Percentiles rank a stretch among this genome's conserved stretches.
phyloP scores from a whole-genome alignment of 2,113 vertebrate species.

The Limanda limanda region DNA sequence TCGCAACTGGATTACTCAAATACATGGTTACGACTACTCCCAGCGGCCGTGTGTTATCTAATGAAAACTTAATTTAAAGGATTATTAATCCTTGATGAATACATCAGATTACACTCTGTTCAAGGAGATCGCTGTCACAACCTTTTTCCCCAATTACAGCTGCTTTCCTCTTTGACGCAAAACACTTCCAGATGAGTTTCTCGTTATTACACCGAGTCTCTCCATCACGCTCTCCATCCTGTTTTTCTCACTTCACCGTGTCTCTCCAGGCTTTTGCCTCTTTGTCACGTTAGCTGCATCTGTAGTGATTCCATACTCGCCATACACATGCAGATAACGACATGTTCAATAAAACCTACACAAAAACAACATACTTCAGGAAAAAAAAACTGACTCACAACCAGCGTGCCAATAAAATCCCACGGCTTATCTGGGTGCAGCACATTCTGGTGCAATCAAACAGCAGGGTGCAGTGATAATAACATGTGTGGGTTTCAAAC shows the following conservation, averaged over 20 bases:
- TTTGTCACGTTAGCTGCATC: constrained; percentile 16
- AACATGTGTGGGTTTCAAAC: constrained; percentile 42
- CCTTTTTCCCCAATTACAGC: constrained; percentile 45
- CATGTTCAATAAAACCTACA: constrained; percentile 43
- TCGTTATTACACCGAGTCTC: no score
- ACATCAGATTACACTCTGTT: constrained; percentile 62
- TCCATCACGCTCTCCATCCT: constrained; percentile 17
- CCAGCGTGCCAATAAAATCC: constrained; percentile 63
- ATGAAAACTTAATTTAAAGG: constrained; percentile 23
- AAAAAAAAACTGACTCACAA: constrained; percentile 46
- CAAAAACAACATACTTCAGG: constrained; percentile 36
- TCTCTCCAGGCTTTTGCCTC: background rate
- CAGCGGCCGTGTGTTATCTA: constrained; percentile 44
- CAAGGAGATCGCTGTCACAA: constrained; percentile 56
- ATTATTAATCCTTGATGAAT: constrained; percentile 58
- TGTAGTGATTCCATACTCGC: background rate
- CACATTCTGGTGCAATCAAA: constrained; percentile 48
- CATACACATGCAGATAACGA: constrained; percentile 11
- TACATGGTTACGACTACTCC: constrained; percentile 52
- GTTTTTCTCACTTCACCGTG: constrained; percentile 22
- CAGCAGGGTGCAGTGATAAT: constrained; percentile 67
- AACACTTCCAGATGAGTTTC: constrained; percentile 70
- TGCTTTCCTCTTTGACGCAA: constrained; percentile 63
- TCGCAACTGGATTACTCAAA: background rate
- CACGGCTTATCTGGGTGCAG: constrained; percentile 43